phyloP scores from a whole-genome alignment of 2,888 invertebrate species.

The Drosophila ezoana region DNA sequence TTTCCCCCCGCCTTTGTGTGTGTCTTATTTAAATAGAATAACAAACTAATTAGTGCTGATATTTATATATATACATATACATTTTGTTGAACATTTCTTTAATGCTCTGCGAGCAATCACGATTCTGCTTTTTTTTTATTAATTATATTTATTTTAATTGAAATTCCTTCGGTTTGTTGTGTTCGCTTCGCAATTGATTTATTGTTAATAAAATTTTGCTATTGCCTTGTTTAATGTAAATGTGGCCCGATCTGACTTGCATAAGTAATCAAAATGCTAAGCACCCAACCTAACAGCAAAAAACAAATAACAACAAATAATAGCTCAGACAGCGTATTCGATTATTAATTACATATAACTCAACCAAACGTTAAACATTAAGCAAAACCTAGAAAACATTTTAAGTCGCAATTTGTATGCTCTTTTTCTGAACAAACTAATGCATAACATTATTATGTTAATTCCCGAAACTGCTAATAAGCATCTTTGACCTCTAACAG shows the following conservation, averaged over 20 bases:
- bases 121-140: constrained; percentile 45
- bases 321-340: constrained; percentile 33
- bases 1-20: constrained; percentile 5
- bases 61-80: constrained; percentile 13
- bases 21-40: constrained; percentile 70
- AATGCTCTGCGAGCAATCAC: constrained; percentile 52
- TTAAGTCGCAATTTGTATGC: constrained; percentile 29
- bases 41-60: constrained; percentile 77
- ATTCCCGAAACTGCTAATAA: neutral
- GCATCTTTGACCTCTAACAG: neutral
- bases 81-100: constrained; percentile 41
- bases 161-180: constrained; percentile 59
- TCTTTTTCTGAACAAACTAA: constrained; percentile 12
- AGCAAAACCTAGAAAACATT: neutral
- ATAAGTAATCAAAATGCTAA: constrained; percentile 66
- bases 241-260: constrained; percentile 58
- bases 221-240: constrained; percentile 69
- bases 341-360: constrained; percentile 59
- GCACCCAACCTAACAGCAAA: constrained; percentile 25
- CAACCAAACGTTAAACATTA: constrained; percentile 41
- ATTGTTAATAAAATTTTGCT: constrained; percentile 71
- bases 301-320: constrained; percentile 32
- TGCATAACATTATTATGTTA: neutral
- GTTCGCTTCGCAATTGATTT: constrained; percentile 73
- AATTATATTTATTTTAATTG: constrained; percentile 69